Base-by-base conservation (phyloP, 1,140 invertebrate genomes). In the Mactra quadrangularis region DNA sequence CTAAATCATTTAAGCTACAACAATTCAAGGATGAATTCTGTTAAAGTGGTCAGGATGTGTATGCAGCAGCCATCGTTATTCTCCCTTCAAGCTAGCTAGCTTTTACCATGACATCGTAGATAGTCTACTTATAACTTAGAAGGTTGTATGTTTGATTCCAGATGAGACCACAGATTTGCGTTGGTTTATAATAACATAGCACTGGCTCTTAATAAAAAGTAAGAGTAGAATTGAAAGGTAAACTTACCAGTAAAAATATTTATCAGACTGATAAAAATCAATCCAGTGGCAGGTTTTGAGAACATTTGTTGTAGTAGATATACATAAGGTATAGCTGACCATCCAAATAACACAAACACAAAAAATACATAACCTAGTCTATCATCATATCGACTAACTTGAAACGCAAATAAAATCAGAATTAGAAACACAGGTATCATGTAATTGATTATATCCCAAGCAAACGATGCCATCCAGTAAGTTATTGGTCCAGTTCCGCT, bases 401-500 rank as follows among this genome's bases (percentile, higher is more conserved):
- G 75, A 71, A 92, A 93, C 11, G 87, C 88, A 68, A 92, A 91
- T 13, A 88, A 70, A 15, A 88, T 64, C 19, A 93, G 35, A 9
- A 93, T 64, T 7, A 88, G 47, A 3, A 91, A 41, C 25, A 82
- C 85, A 0, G 92, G 90, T 11, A 92, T 70, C 6, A 93, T 27
- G 82, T 89, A 93, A 86, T 92, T 92, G 50, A 93, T 78, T 15
- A 93, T 83, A 74, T 97, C 96, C 95, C 96, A 97, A 0, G 96
- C 53, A 29, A 96, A 95, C 0, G 95, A 95, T 0, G 95, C 93
- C 1, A 94, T 64, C 97, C 96, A 97, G 91, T 96, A 96, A 0
- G 95, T 94, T 19, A 94, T 92, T 0, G 96, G 94, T 52, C 95
- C 94, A 0, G 96, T 95, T 1, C 92, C 92, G 77, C 90, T 91